Evolutionary conservation across 2,797 vertebrate species (phyloP), one percentile per base, ranked within the genome.

Genomic region (Myotis planiceps): DNA sequence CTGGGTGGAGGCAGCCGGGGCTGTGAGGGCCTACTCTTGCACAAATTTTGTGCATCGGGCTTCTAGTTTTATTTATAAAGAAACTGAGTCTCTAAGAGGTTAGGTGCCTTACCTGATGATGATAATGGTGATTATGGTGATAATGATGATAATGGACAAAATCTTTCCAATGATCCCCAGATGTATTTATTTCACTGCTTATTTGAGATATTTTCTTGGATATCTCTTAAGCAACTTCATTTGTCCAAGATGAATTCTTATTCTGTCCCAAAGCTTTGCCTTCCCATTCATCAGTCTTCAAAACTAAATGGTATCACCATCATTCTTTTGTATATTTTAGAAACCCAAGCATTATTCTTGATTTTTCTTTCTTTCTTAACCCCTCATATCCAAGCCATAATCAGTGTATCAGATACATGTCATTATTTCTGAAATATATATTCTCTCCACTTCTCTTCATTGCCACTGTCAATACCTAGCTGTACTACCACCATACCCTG

Each of bases 221-320:
- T 94, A 49, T 51, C 65, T 74, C 42, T 87, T 87, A 65, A 74
- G 42, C 47, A 66, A 79, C 5, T 88, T 83, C 51, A 65, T 75
- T 81, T 93, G 55, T 74, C 29, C 19, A 68, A 69, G 63, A 45
- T 78, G 37, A 94, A 93, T 85, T 84, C 34, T 68, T 88, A 53
- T 27, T 92, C 5, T 34, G 4, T 75, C 29, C 34, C 34, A 21
- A 75, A 53, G 25, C 39, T 80, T 94, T 84, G 25, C 25, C 34
- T 92, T 55, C 15, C 9, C 14, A 80, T n/a, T 93, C 6, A 34
- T 18, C 4, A 42, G 18, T 93, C 55, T 96, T 88, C 9, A 71
- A 37, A 92, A 47, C 21, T 47, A 84, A 80, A 78, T 1, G 7
- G 1, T 4, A 88, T 23, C 72, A 80, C 27, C 6, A 42, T 53